Percentiles rank a stretch among this genome's conserved stretches.
phyloP scores from a whole-genome alignment of 2,797 vertebrate genomes.

The Acrocephalus scirpaceus region DNA sequence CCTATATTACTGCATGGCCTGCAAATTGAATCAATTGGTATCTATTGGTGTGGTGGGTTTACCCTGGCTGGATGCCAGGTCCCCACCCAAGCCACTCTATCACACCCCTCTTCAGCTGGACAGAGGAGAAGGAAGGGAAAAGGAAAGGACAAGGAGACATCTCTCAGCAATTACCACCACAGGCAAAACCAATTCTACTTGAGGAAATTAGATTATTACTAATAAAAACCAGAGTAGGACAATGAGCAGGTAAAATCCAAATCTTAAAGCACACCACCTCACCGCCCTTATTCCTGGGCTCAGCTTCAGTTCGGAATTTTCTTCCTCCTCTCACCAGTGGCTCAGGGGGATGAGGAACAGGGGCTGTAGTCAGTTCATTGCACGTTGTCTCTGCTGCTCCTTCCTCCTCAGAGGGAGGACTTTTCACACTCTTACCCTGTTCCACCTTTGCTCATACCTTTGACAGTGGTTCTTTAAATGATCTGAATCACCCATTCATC shows the following conservation, averaged over 20 bases:
- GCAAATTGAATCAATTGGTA: not conserved
- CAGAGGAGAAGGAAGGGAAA: not conserved
- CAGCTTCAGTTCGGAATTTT: not conserved
- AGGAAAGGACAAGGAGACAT: not conserved
- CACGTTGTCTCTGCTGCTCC: not conserved
- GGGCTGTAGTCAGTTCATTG: accelerated
- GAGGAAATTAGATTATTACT: not conserved
- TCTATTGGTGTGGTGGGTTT: not conserved
- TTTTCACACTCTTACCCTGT: not conserved
- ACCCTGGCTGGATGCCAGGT: not conserved
- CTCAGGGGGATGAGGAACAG: not conserved
- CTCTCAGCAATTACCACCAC: not conserved
- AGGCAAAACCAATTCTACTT: not conserved
- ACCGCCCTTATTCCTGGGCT: accelerated
- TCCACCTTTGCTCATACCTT: not conserved
- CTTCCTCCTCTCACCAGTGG: not conserved
- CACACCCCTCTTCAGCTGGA: not conserved
- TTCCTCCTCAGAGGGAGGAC: not conserved
- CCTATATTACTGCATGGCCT: not conserved
- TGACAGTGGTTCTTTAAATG: not conserved
- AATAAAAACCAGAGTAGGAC: not conserved
- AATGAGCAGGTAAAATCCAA: not conserved
- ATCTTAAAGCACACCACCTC: not conserved
- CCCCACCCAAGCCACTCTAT: not conserved
- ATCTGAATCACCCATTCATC: not conserved